Conservation (phyloP, 2,888 invertebrate genomes). For the Helicoverpa assulta region DNA sequence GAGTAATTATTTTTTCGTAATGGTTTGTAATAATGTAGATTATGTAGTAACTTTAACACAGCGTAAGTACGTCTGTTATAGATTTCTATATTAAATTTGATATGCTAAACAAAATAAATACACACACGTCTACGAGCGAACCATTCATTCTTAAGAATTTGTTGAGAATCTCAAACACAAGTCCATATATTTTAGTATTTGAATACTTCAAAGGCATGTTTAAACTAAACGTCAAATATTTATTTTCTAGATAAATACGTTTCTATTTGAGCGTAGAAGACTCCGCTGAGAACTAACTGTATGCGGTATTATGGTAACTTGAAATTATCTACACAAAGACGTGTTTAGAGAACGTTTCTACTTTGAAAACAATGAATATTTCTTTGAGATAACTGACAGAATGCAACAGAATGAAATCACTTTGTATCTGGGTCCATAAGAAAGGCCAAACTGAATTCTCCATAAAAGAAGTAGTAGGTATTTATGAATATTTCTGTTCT, state of each 20-base stretch:
- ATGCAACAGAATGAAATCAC: neutral
- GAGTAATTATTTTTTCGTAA: slow-evolving; percentile 47
- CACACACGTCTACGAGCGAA: neutral
- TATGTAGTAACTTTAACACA: slow-evolving; percentile 23
- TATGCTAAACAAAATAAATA: slow-evolving; percentile 2
- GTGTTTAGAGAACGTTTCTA: slow-evolving; percentile 22
- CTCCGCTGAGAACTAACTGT: slow-evolving; percentile 24
- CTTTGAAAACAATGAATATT: slow-evolving; percentile 32
- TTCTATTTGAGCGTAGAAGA: slow-evolving; percentile 22
- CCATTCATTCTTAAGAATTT: slow-evolving; percentile 7
- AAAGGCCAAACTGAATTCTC: slow-evolving; percentile 32
- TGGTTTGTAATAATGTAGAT: slow-evolving; percentile 26
- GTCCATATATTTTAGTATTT: slow-evolving; percentile 10
- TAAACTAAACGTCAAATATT: slow-evolving; percentile 24
- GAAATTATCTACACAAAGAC: slow-evolving; percentile 23
- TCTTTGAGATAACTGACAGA: slow-evolving; percentile 22
- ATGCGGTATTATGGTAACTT: slow-evolving; percentile 23
- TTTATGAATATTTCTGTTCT: slow-evolving; percentile 36
- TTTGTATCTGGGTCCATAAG: slow-evolving; percentile 12
- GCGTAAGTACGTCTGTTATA: slow-evolving; percentile 3
- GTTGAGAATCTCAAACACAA: neutral
- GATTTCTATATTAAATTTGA: slow-evolving; percentile 7
- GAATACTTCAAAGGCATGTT: slow-evolving; percentile 28
- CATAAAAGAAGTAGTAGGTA: slow-evolving; percentile 17
- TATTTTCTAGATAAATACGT: slow-evolving; percentile 25